These are phyloP conservation scores for Lamprologus ornatipinnis DNA, from an alignment of 2,113 vertebrate genomes.

Conservation along the genomic window DNA sequence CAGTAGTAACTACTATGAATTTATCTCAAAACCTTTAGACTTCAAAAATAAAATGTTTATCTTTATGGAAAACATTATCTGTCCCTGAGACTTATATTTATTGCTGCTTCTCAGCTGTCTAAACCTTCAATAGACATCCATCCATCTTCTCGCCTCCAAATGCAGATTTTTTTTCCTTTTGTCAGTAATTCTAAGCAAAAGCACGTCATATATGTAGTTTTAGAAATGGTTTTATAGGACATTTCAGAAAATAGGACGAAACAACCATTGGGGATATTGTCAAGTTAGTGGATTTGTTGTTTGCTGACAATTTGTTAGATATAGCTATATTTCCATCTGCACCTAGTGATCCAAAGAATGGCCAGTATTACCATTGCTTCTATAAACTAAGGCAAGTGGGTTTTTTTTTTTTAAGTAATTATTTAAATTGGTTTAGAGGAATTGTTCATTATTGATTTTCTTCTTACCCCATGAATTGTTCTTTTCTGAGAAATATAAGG, in stretches of 20 bases:
- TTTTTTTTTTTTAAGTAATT: rapidly evolving
- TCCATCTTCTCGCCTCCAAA: rapidly evolving
- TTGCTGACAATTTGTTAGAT: not conserved
- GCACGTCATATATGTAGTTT: rapidly evolving
- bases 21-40: not conserved
- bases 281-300: not conserved
- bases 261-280: not conserved
- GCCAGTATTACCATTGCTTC: not conserved
- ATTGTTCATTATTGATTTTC: not conserved
- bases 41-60: not conserved
- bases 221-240: not conserved
- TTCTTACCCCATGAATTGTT: not conserved
- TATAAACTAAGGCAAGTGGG: not conserved
- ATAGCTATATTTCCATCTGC: not conserved
- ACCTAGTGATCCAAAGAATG: not conserved
- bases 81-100: not conserved
- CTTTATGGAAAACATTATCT: not conserved
- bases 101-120: not conserved
- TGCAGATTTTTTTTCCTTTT: not conserved
- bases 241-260: not conserved
- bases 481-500: not conserved
- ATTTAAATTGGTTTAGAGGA: not conserved
- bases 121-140: not conserved
- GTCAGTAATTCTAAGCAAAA: not conserved
- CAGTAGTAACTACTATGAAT: not conserved